Percentiles rank a stretch among this genome's conserved stretches.
These are phyloP conservation scores for Anarhynchus alexandrinus DNA, from an alignment of 2,113 vertebrate species.

Conservation along the genomic window DNA sequence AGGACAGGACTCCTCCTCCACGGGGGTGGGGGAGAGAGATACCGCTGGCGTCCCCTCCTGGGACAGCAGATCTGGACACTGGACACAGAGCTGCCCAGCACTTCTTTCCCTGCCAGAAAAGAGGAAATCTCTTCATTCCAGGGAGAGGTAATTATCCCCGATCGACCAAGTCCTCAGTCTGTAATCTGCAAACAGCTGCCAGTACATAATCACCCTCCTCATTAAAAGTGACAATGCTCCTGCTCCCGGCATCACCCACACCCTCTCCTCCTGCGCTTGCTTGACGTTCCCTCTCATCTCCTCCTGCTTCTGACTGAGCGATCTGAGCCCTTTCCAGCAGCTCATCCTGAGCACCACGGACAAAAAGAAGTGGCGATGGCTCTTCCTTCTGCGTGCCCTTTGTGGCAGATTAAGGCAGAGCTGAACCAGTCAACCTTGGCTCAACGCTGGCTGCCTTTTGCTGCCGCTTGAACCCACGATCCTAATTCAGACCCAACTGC, in stretches of 20 bases:
- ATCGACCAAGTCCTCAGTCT: neutral
- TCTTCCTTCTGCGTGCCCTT: accelerated
- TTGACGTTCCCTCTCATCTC: neutral
- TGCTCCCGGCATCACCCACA: neutral
- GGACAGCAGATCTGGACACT: neutral
- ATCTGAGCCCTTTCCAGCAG: neutral
- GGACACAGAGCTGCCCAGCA: neutral
- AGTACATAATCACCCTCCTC: neutral
- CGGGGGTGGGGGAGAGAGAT: neutral
- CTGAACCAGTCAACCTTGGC: neutral
- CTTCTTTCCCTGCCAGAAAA: neutral
- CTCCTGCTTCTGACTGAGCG: accelerated
- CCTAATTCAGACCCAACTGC: neutral
- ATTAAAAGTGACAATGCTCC: neutral
- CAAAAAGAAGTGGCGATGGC: neutral
- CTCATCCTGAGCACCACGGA: neutral
- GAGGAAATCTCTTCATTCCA: slow-evolving; percentile 15
- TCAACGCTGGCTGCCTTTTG: neutral
- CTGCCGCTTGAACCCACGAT: accelerated
- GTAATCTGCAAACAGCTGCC: slow-evolving; percentile 40
- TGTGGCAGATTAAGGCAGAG: neutral
- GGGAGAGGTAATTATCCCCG: slow-evolving; percentile 11
- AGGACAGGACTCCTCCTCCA: neutral
- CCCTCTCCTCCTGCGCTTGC: neutral
- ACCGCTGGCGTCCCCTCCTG: neutral